Conservation (phyloP, 2,888 invertebrate genomes). For the Seladonia tumulorum region DNA sequence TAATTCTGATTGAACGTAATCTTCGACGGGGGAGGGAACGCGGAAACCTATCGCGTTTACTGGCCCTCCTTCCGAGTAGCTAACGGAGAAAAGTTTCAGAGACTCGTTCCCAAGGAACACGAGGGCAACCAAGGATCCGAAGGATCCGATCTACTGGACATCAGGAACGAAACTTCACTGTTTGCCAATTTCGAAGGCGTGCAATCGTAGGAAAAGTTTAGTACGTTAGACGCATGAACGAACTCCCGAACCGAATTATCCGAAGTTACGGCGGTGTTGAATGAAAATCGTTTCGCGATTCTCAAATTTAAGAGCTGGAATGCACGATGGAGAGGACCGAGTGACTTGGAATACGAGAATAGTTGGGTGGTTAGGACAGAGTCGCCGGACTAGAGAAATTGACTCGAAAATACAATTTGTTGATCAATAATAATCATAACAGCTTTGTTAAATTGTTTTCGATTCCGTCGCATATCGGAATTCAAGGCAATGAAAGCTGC, state of each 20-base stretch:
- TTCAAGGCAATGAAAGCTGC: too few species aligned
- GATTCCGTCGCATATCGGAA: too few species aligned
- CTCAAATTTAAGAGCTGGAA: neutral
- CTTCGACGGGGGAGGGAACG: conserved; percentile 40
- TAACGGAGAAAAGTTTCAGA: conserved; percentile 55
- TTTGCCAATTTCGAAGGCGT: conserved; percentile 44
- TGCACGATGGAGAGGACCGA: neutral
- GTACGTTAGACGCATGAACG: conserved; percentile 9
- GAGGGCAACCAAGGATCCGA: conserved; percentile 21
- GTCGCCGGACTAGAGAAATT: too few species aligned
- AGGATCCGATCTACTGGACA: conserved; percentile 50
- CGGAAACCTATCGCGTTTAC: conserved; percentile 33
- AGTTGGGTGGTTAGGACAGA: neutral
- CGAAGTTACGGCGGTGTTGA: neutral
- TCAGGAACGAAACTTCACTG: conserved; percentile 34
- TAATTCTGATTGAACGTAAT: conserved; percentile 72
- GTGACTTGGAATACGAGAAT: neutral
- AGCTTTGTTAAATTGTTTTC: too few species aligned
- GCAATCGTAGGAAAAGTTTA: conserved; percentile 29
- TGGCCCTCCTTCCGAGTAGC: neutral
- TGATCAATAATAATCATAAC: too few species aligned
- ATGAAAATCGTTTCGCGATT: conserved; percentile 2
- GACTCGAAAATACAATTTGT: too few species aligned
- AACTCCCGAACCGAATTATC: conserved; percentile 1
- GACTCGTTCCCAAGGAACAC: conserved; percentile 40